Conservation (phyloP, 2,888 invertebrate genomes). For the Phaedon cochleariae region DNA sequence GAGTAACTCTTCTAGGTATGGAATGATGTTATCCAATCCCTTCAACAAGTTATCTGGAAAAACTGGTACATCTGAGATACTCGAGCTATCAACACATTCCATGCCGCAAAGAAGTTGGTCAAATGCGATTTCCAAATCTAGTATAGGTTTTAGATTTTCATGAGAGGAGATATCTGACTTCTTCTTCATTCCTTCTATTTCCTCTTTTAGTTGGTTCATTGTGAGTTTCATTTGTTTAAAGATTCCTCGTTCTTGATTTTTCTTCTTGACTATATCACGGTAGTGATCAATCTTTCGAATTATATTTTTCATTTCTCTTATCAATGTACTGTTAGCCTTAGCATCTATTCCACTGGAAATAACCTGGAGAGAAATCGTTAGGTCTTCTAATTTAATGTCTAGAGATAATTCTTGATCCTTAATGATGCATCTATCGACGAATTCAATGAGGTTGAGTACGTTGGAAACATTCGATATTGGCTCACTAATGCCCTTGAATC, state of each 20-base stretch:
- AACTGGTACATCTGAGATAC: slow-evolving; percentile 21
- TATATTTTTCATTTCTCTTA: slow-evolving; percentile 1
- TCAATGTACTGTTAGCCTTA: slow-evolving; percentile 3
- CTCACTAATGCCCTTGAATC: slow-evolving; percentile 29
- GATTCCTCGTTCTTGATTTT: slow-evolving; percentile 19
- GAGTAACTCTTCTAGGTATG: slow-evolving; percentile 43
- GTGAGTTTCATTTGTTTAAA: slow-evolving; percentile 37
- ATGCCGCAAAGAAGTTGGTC: slow-evolving; percentile 57
- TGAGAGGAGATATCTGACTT: slow-evolving; percentile 32
- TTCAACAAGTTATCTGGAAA: slow-evolving; percentile 3
- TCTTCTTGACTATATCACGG: slow-evolving; percentile 1
- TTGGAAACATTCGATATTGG: slow-evolving; percentile 19
- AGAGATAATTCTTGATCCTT: slow-evolving; percentile 8
- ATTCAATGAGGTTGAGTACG: slow-evolving; percentile 9
- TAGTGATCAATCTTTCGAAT: background rate
- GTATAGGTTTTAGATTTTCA: slow-evolving; percentile 49
- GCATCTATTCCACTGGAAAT: background rate
- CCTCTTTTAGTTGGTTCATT: slow-evolving; percentile 41
- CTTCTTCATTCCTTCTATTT: slow-evolving; percentile 36
- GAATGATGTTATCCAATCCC: slow-evolving; percentile 35
- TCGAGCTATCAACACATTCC: slow-evolving; percentile 52
- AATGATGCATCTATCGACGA: background rate
- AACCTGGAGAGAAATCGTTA: background rate
- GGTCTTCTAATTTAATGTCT: slow-evolving; percentile 5
- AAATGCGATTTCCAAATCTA: slow-evolving; percentile 57